Base-by-base conservation (phyloP, 2,888 invertebrate species). In the Plagodis dolabraria region DNA sequence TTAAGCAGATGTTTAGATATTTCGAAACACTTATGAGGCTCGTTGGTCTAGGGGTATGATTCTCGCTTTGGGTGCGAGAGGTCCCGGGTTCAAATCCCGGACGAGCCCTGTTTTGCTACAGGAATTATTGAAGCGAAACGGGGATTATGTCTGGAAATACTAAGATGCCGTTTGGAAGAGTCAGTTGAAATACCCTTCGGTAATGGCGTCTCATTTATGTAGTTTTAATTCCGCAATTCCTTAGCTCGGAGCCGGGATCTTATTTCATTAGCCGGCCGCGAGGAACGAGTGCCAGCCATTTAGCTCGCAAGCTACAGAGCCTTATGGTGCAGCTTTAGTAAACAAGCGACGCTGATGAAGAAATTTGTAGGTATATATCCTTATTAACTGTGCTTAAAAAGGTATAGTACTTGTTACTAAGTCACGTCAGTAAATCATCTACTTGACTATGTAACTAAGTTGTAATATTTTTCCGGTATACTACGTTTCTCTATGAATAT, bases 1-100 rank as follows among this genome's bases (percentile, higher is more conserved):
- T 38, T 38, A 38, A 38, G 7, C 43, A 12, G 12, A 12, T 44
- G 43, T 44, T 44, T 22, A 22, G 22, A 22, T 22, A 4, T 22
- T 22, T 22, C 22, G 4, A 1, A 22, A 22, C 22, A 22, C 22
- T 1, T 22, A 22, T 22, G 60, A 33, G 90, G 91, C 91, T 92
- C 91, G 89, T 92, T 93, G 92, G 92, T 93, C 92, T 92, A 92
- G 90, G 90, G 92, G 92, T 92, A 92, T 93, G 92, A 92, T 93
- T 92, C 87, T 92, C 92, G 91, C 91, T 93, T 93, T 86, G 92
- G 92, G 91, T 93, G 92, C 91, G 92, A 92, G 92, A 92, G 93
- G 92, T 92, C 90, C 89, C 89, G 90, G 88, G 89, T 92, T 92
- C 91, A 91, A 93, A 92, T 92, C 92, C 92, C 92, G 92, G 91